Evolutionary conservation across 2,888 invertebrate genomes (phyloP).

Genomic region (Chrysodeixis includens): DNA sequence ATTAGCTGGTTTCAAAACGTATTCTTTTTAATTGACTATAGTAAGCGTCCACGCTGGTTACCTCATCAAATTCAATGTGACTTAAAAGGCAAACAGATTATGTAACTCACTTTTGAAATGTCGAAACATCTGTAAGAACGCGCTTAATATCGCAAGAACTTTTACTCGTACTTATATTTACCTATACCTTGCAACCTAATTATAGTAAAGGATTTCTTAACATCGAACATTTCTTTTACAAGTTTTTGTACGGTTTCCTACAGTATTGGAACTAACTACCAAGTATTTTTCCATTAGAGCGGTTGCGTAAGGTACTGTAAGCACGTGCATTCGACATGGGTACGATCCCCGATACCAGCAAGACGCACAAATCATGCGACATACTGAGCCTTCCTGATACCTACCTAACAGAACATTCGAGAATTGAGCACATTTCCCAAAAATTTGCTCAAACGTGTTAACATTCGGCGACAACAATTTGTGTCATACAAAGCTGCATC

Average conservation of each 20-base stretch:
- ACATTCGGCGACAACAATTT: constrained; percentile 24
- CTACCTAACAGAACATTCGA: constrained; percentile 20
- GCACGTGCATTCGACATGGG: constrained; percentile 81
- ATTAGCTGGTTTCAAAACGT: constrained; percentile 11
- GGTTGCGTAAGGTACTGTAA: constrained; percentile 62
- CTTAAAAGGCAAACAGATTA: constrained; percentile 14
- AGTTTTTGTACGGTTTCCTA: constrained; percentile 33
- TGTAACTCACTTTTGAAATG: constrained; percentile 3
- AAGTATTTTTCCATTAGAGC: constrained; percentile 28
- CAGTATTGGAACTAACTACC: constrained; percentile 17
- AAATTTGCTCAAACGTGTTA: constrained; percentile 20
- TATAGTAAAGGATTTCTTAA: constrained; percentile 28
- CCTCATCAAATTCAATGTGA: background rate
- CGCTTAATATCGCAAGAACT: constrained; percentile 7
- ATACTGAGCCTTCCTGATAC: constrained; percentile 60
- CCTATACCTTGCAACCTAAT: constrained; percentile 19
- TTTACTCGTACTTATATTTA: constrained; percentile 20
- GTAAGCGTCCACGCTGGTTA: background rate
- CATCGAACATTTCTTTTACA: constrained; percentile 4
- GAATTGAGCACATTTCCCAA: constrained; percentile 10
- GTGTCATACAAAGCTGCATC: constrained; percentile 28
- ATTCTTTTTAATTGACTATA: background rate
- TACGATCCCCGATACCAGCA: constrained; percentile 69
- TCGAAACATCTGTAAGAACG: background rate
- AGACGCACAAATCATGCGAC: constrained; percentile 85